phyloP scores from a whole-genome alignment of 2,113 vertebrate genomes.

The Dendrocopos noguchii region DNA sequence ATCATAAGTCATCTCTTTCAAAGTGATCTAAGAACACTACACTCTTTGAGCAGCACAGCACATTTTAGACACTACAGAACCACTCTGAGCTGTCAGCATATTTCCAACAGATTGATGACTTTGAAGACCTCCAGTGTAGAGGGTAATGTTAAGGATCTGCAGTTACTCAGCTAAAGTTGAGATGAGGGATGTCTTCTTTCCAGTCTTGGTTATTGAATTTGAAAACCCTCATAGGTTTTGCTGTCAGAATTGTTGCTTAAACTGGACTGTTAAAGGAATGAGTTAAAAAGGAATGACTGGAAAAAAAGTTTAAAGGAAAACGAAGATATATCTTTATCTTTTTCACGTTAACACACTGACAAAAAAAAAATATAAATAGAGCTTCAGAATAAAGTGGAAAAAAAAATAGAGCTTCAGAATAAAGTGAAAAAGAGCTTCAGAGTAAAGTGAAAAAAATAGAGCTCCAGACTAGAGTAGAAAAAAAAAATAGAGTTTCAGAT shows the following conservation, averaged over 20 bases:
- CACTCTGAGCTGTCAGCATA: slow-evolving; percentile 39
- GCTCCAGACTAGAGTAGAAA: too few relatives aligned
- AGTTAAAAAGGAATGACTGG: slow-evolving; percentile 40
- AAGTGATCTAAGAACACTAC: slow-evolving; percentile 16
- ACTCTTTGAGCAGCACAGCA: not conserved
- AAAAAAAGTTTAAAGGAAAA: slow-evolving; percentile 49
- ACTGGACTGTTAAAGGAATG: slow-evolving; percentile 43
- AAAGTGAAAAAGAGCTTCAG: too few relatives aligned
- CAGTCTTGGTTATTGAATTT: slow-evolving; percentile 70
- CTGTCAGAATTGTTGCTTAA: slow-evolving; percentile 45
- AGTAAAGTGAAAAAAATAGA: too few relatives aligned
- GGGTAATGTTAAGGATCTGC: slow-evolving; percentile 54
- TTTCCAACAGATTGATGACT: slow-evolving; percentile 49
- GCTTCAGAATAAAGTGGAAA: not conserved
- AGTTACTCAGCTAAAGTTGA: slow-evolving; percentile 43
- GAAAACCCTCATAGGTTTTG: slow-evolving; percentile 72
- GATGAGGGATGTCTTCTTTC: slow-evolving; percentile 67
- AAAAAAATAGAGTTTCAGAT: too few relatives aligned
- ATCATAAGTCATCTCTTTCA: slow-evolving; percentile 2
- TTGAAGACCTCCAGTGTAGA: slow-evolving; percentile 41
- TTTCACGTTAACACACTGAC: not conserved
- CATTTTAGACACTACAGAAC: slow-evolving; percentile 25
- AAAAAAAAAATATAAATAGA: slow-evolving; percentile 32
- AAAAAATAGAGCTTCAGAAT: too few relatives aligned
- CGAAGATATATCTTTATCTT: slow-evolving; percentile 54